These are phyloP conservation scores for Edolisoma coerulescens DNA, from an alignment of 2,113 vertebrate species.

Conservation along the genomic window DNA sequence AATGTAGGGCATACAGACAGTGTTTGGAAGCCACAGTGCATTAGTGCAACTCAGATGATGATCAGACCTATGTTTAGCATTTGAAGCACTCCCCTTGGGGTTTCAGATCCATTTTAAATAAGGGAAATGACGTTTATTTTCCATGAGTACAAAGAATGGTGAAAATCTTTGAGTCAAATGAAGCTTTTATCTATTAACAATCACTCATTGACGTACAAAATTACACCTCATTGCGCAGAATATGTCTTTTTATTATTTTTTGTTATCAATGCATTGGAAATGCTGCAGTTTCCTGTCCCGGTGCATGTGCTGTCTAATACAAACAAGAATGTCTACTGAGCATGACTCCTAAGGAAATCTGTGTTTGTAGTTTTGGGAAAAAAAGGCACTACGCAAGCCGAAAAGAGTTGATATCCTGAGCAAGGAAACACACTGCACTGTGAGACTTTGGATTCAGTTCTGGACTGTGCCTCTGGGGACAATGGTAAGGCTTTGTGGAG, in stretches of 20 bases:
- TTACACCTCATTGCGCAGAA: neutral
- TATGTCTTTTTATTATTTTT: neutral
- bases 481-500: neutral
- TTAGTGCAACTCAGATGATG: neutral
- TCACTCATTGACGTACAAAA: neutral
- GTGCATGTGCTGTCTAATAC: neutral
- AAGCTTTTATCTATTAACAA: constrained; percentile 2
- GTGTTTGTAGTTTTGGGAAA: neutral
- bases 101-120: neutral
- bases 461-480: neutral
- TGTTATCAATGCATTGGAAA: constrained; percentile 4
- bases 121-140: neutral
- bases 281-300: neutral
- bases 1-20: neutral
- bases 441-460: neutral
- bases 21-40: neutral
- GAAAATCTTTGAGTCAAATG: neutral
- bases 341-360: constrained; percentile 11
- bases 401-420: neutral
- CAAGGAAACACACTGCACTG: neutral
- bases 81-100: neutral
- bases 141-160: neutral
- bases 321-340: neutral
- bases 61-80: neutral
- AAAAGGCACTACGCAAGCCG: neutral